Evolutionary conservation across 2,113 vertebrate genomes (phyloP).

Genomic region (Dipodomys stephensi): DNA sequence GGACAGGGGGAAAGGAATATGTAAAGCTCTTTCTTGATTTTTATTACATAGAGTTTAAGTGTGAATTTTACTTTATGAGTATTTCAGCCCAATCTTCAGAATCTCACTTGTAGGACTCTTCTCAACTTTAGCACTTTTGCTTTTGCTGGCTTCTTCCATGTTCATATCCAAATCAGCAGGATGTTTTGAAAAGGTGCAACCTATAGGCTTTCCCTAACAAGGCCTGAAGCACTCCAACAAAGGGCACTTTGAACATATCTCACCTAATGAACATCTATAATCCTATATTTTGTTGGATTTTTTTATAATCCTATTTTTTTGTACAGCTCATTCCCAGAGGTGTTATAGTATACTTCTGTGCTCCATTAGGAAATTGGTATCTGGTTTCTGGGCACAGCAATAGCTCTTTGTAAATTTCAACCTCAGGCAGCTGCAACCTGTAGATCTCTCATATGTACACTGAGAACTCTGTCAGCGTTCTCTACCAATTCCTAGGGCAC

Average conservation of each 20-base stretch:
- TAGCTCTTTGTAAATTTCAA: background rate
- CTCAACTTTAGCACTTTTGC: background rate
- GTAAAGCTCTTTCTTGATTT: background rate
- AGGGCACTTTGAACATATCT: background rate
- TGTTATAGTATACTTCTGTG: background rate
- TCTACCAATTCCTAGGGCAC: background rate
- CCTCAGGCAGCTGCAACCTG: background rate
- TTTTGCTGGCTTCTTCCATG: background rate
- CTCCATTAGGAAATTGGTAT: background rate
- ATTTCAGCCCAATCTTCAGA: background rate
- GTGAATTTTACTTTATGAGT: background rate
- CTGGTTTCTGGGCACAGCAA: background rate
- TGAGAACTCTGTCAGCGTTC: background rate
- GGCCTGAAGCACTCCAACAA: background rate
- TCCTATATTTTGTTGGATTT: background rate
- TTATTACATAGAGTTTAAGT: background rate
- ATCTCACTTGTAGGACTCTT: background rate
- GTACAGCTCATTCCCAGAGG: background rate
- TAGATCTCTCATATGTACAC: background rate
- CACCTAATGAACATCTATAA: background rate
- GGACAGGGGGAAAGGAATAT: background rate
- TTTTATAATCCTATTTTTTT: too few species aligned
- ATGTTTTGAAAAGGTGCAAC: background rate
- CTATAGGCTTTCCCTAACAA: background rate
- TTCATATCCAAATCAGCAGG: too few species aligned